A percentile compares a stretch with the other conserved stretches of the same genome.
Evolutionary conservation across 2,113 vertebrate genomes (phyloP).

Genomic region (Numenius arquata): DNA sequence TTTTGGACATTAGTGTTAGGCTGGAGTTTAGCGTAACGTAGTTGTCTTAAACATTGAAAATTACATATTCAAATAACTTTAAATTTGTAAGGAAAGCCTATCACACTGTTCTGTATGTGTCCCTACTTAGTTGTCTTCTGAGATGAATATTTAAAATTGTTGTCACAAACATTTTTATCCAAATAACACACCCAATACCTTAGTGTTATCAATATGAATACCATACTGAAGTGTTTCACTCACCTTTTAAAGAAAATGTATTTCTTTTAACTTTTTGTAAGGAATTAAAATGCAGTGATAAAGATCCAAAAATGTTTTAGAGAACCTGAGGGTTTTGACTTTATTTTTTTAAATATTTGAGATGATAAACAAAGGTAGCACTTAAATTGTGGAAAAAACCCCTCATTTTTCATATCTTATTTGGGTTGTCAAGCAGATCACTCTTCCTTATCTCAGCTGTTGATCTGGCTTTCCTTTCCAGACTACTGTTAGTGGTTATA

Average conservation of each 20-base stretch:
- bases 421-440: not conserved
- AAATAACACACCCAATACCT: not conserved
- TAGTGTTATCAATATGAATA: not conserved
- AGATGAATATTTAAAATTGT: not conserved
- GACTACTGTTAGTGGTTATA: not conserved
- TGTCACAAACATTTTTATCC: not conserved
- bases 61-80: not conserved
- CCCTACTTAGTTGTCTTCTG: not conserved
- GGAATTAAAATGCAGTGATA: not conserved
- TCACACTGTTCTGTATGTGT: not conserved
- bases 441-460: not conserved
- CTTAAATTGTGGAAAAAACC: fast-evolving
- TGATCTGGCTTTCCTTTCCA: not conserved
- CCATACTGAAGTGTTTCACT: not conserved
- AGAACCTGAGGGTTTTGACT: not conserved
- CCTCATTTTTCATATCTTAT: not conserved
- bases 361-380: not conserved
- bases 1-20: not conserved
- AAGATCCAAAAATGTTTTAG: not conserved
- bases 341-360: not conserved
- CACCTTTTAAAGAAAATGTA: not conserved
- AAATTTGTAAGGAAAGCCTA: not conserved
- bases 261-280: not conserved
- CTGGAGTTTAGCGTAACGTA: not conserved
- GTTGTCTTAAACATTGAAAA: not conserved